Evolutionary conservation across 92 coral and sea anemone species (phyloP).

Genomic region (Bergia sp.): DNA sequence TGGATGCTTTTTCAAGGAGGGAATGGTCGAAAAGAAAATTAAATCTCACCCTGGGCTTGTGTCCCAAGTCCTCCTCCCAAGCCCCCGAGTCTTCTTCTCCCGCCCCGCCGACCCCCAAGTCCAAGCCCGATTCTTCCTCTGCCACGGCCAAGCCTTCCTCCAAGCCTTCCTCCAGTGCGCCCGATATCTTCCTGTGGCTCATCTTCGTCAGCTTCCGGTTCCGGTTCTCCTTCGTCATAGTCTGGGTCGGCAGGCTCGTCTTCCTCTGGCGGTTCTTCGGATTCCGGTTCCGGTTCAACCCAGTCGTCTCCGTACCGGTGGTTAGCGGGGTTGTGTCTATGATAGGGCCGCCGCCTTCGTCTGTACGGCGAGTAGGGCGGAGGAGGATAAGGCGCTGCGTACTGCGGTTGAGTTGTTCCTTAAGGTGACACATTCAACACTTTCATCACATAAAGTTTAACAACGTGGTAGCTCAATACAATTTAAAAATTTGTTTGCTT

Average conservation of each 20-base stretch:
- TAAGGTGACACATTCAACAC: not conserved
- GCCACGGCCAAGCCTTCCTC: not conserved
- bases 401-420: slow-evolving; percentile 27
- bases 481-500: no score
- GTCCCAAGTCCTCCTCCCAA: slow-evolving; percentile 36
- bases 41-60: not conserved
- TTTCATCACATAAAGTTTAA: not conserved
- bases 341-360: slow-evolving; percentile 17
- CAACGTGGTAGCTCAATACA: not conserved
- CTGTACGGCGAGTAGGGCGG: not conserved
- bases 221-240: slow-evolving; percentile 28
- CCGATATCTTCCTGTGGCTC: slow-evolving; percentile 33
- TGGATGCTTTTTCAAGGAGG: no score
- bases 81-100: not conserved
- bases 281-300: slow-evolving; percentile 41
- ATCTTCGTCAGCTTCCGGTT: slow-evolving; percentile 41
- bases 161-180: not conserved
- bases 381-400: slow-evolving; percentile 2
- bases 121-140: not conserved
- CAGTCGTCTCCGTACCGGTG: slow-evolving; percentile 29
- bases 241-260: slow-evolving; percentile 26
- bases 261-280: slow-evolving; percentile 41
- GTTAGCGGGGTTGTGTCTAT: slow-evolving; percentile 19
- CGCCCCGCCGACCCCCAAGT: slow-evolving; percentile 1
- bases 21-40: not conserved